These are phyloP conservation scores for Zenarchopterus dispar DNA, from an alignment of 2,797 vertebrate species.

Conservation along the genomic window DNA sequence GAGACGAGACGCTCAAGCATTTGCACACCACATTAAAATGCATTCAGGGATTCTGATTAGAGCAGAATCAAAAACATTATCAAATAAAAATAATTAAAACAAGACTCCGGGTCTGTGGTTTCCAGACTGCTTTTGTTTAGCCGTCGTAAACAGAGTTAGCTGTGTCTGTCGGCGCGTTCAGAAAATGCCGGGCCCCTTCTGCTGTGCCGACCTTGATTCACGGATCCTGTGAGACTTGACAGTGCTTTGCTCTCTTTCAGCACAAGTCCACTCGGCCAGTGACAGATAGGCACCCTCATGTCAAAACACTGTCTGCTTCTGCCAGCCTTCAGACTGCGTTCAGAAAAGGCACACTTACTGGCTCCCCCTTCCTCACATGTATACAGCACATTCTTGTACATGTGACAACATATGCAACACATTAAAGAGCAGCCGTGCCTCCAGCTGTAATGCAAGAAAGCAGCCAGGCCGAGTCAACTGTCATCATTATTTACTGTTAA, in stretches of 20 bases:
- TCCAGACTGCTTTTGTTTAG: constrained; percentile 71
- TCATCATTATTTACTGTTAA: constrained; percentile 26
- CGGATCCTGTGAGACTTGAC: constrained; percentile 66
- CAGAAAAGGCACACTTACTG: constrained; percentile 11
- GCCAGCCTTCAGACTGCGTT: constrained; percentile 47
- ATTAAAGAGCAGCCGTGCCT: constrained; percentile 38
- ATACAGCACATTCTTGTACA: constrained; percentile 24
- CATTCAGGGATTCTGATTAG: constrained; percentile 56
- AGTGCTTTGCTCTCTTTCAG: constrained; percentile 74
- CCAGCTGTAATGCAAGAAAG: constrained; percentile 19
- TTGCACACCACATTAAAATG: constrained; percentile 66
- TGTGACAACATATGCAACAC: constrained; percentile 32
- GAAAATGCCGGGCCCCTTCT: constrained; percentile 66
- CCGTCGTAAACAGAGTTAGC: constrained; percentile 71
- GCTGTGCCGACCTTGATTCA: constrained; percentile 59
- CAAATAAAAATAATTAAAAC: constrained; percentile 70
- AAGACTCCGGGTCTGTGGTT: constrained; percentile 57
- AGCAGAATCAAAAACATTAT: constrained; percentile 69
- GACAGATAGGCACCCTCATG: constrained; percentile 73
- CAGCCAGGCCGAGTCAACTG: constrained; percentile 27
- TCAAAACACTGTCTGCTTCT: constrained; percentile 72
- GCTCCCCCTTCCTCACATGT: constrained; percentile 19
- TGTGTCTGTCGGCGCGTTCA: constrained; percentile 71
- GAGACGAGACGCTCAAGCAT: constrained; percentile 52
- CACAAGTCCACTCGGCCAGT: constrained; percentile 60